Conservation (phyloP, 2,113 vertebrate genomes). For the Melanostigma gelatinosum region DNA sequence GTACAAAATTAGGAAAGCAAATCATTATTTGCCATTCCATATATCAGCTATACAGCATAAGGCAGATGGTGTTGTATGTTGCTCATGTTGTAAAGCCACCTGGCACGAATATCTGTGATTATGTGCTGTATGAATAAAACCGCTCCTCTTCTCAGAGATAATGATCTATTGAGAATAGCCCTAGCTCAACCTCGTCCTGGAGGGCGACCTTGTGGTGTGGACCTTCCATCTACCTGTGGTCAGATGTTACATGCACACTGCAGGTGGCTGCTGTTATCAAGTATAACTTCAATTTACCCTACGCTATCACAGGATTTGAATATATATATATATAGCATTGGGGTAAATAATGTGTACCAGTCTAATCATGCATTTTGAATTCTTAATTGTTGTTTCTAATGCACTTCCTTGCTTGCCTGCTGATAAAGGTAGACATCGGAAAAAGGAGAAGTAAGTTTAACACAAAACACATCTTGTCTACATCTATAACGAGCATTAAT, state of each 20-base stretch:
- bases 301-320: not conserved
- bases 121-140: not conserved
- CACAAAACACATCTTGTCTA: no score
- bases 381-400: not conserved
- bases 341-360: not conserved
- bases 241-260: constrained; percentile 1
- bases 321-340: not conserved
- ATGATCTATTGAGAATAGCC: not conserved
- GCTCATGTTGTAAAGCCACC: not conserved
- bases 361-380: not conserved
- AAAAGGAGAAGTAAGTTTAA: no score
- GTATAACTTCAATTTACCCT: not conserved
- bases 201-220: constrained; percentile 53
- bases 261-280: not conserved
- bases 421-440: not conserved
- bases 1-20: not conserved
- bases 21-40: not conserved
- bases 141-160: not conserved
- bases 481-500: not conserved
- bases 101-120: not conserved
- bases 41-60: not conserved
- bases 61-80: not conserved
- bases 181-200: constrained; percentile 23
- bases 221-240: constrained; percentile 13
- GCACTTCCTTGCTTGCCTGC: not conserved